Evolutionary conservation across 2,797 vertebrate genomes (phyloP).

Genomic region (Monodelphis domestica): DNA sequence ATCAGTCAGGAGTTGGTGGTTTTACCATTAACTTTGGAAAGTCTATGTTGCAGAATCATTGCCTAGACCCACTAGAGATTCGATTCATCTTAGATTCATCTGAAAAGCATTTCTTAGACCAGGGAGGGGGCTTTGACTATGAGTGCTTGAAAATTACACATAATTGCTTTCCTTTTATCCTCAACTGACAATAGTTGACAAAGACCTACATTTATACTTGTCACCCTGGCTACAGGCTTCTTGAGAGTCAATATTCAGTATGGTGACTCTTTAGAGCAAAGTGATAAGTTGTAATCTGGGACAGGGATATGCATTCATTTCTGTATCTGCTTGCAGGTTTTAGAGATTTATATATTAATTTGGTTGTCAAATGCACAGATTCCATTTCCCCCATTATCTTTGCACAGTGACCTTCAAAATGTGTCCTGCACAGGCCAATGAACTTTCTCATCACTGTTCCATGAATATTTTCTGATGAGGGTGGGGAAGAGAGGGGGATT

Average conservation of each 20-base stretch:
- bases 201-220: slow-evolving; percentile 67
- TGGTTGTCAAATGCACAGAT: slow-evolving; percentile 64
- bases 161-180: slow-evolving; percentile 72
- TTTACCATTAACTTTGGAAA: slow-evolving; percentile 54
- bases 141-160: slow-evolving; percentile 66
- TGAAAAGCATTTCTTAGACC: slow-evolving; percentile 58
- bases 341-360: slow-evolving; percentile 62
- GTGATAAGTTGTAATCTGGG: slow-evolving; percentile 67
- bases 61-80: slow-evolving; percentile 4
- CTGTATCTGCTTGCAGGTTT: slow-evolving; percentile 44
- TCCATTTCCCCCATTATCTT: slow-evolving; percentile 53
- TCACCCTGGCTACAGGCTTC: slow-evolving; percentile 2
- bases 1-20: slow-evolving; percentile 34
- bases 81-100: slow-evolving; percentile 67
- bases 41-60: background rate
- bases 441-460: slow-evolving; percentile 47
- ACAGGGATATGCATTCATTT: slow-evolving; percentile 64
- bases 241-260: slow-evolving; percentile 14
- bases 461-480: slow-evolving; percentile 51
- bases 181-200: slow-evolving; percentile 56
- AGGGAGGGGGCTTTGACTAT: slow-evolving; percentile 12
- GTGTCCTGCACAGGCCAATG: background rate
- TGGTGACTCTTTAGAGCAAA: background rate
- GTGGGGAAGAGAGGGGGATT: background rate
- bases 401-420: slow-evolving; percentile 62